Evolutionary conservation across 2,888 invertebrate genomes (phyloP).

Genomic region (Drosophila rubida): DNA sequence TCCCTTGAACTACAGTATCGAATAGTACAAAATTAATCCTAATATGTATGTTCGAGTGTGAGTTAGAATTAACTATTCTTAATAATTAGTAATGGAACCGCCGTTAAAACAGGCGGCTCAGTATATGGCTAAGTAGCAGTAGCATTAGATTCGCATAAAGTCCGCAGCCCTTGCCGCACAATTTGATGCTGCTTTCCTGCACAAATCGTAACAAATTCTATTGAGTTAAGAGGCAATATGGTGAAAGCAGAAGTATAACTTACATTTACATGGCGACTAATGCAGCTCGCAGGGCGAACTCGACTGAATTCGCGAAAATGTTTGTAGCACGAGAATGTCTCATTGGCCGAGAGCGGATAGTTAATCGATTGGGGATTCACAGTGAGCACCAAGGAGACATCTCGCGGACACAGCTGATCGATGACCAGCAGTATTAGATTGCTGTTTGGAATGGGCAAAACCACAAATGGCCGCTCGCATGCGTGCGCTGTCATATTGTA

Average conservation of each 20-base stretch:
- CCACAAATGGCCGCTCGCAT: slow-evolving; percentile 88
- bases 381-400: slow-evolving; percentile 85
- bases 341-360: slow-evolving; percentile 85
- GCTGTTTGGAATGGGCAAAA: slow-evolving; percentile 90
- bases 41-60: slow-evolving; percentile 34
- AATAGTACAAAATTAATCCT: slow-evolving; percentile 68
- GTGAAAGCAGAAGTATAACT: slow-evolving; percentile 76
- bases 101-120: slow-evolving; percentile 81
- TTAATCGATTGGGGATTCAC: slow-evolving; percentile 85
- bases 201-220: background rate
- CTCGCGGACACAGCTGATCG: slow-evolving; percentile 88
- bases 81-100: slow-evolving; percentile 35
- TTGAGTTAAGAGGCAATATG: background rate
- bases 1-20: slow-evolving; percentile 6
- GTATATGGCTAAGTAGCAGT: slow-evolving; percentile 73
- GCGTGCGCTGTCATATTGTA: slow-evolving; percentile 85
- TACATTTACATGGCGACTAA: slow-evolving; percentile 91
- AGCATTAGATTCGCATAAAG: slow-evolving; percentile 78
- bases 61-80: slow-evolving; percentile 46
- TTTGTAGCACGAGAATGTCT: slow-evolving; percentile 88
- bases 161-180: slow-evolving; percentile 87
- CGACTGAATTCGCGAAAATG: slow-evolving; percentile 87
- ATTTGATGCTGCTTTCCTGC: slow-evolving; percentile 88
- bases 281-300: slow-evolving; percentile 90
- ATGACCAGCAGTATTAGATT: slow-evolving; percentile 92